Evolutionary conservation across 2,113 vertebrate species (phyloP).

Genomic region (Emydura subglobosa): DNA sequence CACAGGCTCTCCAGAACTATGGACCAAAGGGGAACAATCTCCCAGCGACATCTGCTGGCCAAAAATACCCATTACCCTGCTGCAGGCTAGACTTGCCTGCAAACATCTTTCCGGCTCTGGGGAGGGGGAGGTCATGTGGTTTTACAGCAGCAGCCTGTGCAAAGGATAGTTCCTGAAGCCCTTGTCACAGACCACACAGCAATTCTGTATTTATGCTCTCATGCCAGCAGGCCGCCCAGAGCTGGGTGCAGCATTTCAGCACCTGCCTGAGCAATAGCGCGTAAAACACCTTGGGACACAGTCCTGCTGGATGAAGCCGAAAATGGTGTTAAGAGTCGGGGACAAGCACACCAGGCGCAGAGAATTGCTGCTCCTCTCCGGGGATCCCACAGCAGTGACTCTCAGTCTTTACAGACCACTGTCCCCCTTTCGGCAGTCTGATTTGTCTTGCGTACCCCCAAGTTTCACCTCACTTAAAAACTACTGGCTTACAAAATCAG

Average conservation of each 20-base stretch:
- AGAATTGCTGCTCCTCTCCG: rapidly evolving
- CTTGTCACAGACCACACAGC: not conserved
- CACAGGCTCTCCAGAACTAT: not conserved
- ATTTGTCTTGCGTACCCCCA: too few species aligned
- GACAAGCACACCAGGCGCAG: rapidly evolving
- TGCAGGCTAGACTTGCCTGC: not conserved
- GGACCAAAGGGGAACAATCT: not conserved
- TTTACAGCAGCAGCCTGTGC: rapidly evolving
- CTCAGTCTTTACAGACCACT: too few species aligned
- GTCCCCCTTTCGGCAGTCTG: too few species aligned
- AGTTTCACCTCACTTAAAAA: too few species aligned
- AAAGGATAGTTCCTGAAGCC: not conserved
- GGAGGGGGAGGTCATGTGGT: rapidly evolving
- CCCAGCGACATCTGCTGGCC: not conserved
- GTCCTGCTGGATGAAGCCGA: not conserved
- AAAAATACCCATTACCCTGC: not conserved
- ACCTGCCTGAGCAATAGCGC: rapidly evolving
- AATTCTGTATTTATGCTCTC: not conserved
- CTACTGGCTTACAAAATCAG: too few species aligned
- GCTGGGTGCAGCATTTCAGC: rapidly evolving
- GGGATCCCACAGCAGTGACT: too few species aligned
- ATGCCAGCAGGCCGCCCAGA: too few species aligned
- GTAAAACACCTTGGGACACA: not conserved
- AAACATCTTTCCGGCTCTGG: not conserved
- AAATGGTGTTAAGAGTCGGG: rapidly evolving